Percentiles rank a stretch among this genome's conserved stretches.
Evolutionary conservation across 2,113 vertebrate genomes (phyloP).

Genomic region (Oophaga pumilio): DNA sequence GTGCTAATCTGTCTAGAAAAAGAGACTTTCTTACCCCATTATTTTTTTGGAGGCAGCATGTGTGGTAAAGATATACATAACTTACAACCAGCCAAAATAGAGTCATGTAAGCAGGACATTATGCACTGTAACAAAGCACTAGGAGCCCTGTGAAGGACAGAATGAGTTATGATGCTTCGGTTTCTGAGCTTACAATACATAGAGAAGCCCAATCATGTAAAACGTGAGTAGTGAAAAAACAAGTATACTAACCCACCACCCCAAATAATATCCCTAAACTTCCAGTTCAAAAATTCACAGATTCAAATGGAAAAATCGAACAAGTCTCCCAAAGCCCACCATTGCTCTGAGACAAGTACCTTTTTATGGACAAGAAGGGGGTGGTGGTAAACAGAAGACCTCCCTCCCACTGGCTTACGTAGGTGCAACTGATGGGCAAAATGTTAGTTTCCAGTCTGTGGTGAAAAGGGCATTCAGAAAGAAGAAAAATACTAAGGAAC

Average conservation of each 20-base stretch:
- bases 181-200: conserved; percentile 27
- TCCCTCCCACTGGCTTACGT: conserved; percentile 60
- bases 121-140: conserved; percentile 41
- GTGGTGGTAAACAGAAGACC: background rate
- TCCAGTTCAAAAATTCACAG: conserved; percentile 91
- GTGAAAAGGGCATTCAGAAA: conserved; percentile 12
- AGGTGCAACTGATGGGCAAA: conserved; percentile 59
- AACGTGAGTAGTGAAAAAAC: conserved; percentile 33
- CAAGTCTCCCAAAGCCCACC: conserved; percentile 22
- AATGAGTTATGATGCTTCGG: conserved; percentile 28
- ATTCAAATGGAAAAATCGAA: conserved; percentile 57
- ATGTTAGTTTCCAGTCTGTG: conserved; percentile 44
- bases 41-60: conserved; percentile 26
- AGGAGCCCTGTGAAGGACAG: conserved; percentile 26
- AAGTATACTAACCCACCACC: conserved; percentile 60
- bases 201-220: conserved; percentile 27
- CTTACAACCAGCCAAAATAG: conserved; percentile 8
- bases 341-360: conserved; percentile 32
- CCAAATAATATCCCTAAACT: conserved; percentile 74
- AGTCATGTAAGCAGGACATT: conserved; percentile 25
- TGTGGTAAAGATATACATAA: conserved; percentile 22
- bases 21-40: background rate
- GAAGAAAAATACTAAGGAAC: conserved; percentile 46
- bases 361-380: conserved; percentile 24
- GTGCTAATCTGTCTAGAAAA: conserved; percentile 18